Evolutionary conservation across 1,140 invertebrate genomes (phyloP).

Genomic region (Homarus americanus): DNA sequence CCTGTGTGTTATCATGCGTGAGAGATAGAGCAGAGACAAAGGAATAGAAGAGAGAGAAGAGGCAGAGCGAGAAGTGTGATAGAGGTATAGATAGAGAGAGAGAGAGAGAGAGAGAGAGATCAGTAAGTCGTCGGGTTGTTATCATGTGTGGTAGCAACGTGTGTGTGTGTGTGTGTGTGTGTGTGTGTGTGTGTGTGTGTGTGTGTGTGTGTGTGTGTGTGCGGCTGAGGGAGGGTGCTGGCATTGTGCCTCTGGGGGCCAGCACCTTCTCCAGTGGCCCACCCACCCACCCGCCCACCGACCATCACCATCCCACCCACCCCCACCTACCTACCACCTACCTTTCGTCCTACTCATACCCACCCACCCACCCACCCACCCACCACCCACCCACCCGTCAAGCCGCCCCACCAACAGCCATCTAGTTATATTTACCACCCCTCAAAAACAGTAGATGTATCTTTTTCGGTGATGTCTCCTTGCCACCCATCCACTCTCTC

Average conservation of each 20-base stretch:
- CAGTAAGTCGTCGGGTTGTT: too few species aligned
- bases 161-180: background rate
- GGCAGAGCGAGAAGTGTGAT: too few species aligned
- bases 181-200: too few species aligned
- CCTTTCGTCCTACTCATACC: background rate
- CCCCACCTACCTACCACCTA: background rate
- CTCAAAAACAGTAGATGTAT: too few species aligned
- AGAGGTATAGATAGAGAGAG: too few species aligned
- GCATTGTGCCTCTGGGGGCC: conserved; percentile 58
- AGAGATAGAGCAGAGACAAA: too few species aligned
- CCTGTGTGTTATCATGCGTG: too few species aligned
- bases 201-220: too few species aligned
- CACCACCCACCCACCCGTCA: background rate
- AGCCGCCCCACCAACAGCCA: background rate
- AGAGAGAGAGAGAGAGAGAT: too few species aligned
- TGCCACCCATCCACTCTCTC: background rate
- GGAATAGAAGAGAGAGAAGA: too few species aligned
- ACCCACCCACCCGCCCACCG: conserved; percentile 43
- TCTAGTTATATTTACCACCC: background rate
- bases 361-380: background rate
- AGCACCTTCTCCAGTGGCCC: conserved; percentile 56
- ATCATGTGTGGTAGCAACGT: background rate
- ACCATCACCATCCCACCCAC: background rate
- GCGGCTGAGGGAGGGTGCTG: conserved; percentile 61
- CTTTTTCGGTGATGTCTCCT: too few species aligned